These are phyloP conservation scores for Petrocephalus zakoni DNA, from an alignment of 2,113 vertebrate genomes.

Conservation along the genomic window DNA sequence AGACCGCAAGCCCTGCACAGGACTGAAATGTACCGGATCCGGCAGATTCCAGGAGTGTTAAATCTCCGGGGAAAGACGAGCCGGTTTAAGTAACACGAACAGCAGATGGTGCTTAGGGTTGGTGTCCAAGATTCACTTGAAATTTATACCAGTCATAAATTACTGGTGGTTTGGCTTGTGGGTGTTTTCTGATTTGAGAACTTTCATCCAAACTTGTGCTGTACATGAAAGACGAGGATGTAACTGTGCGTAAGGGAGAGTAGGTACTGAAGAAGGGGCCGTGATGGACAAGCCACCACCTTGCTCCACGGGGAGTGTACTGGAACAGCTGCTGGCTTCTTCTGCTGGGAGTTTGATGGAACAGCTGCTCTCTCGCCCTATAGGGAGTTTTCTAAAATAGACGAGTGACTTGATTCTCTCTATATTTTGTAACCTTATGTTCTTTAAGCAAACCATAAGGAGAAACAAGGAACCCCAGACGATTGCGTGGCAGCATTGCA, in stretches of 20 bases:
- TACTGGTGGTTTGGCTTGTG: not conserved
- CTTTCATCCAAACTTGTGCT: not conserved
- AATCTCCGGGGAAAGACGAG: not conserved
- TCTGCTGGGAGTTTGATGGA: not conserved
- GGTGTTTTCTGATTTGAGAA: not conserved
- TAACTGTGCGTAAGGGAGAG: not conserved
- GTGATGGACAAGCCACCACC: not conserved
- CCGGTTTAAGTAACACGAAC: not conserved
- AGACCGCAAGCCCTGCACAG: not conserved
- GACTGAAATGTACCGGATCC: not conserved
- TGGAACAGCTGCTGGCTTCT: too few species aligned
- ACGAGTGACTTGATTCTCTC: not conserved
- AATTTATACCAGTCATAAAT: constrained; percentile 3
- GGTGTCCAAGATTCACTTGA: not conserved
- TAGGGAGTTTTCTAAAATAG: not conserved
- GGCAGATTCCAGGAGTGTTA: not conserved
- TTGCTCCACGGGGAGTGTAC: not conserved
- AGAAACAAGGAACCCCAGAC: not conserved
- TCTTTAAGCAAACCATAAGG: not conserved
- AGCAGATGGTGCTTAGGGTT: not conserved
- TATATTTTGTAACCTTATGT: not conserved
- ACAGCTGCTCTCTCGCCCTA: not conserved
- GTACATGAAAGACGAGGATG: not conserved
- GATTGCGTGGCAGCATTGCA: not conserved
- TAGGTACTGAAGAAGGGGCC: not conserved